Evolutionary conservation across 2,797 vertebrate genomes (phyloP).

Genomic region (Helostoma temminkii): DNA sequence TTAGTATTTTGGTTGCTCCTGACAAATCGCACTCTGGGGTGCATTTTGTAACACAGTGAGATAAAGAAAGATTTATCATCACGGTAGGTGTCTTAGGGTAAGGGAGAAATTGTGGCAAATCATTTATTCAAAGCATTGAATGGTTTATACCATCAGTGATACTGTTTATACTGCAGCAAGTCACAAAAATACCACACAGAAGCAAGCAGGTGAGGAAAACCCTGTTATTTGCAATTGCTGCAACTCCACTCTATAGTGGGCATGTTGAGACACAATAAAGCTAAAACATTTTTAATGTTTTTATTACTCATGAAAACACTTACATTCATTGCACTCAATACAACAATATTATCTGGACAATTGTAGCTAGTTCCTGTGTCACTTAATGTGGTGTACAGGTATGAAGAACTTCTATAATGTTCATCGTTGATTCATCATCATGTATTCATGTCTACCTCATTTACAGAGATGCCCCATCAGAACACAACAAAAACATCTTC

Average conservation of each 20-base stretch:
- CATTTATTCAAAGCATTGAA: background rate
- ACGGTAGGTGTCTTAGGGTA: background rate
- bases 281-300: too few species aligned
- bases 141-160: background rate
- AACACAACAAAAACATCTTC: constrained; percentile 7
- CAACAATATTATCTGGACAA: constrained; percentile 9
- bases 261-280: background rate
- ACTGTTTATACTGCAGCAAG: background rate
- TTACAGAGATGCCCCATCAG: constrained; percentile 10
- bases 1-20: background rate
- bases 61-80: background rate
- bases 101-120: too few species aligned
- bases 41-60: background rate
- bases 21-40: too few species aligned
- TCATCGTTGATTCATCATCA: constrained; percentile 9
- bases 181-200: background rate
- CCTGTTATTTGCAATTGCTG: background rate
- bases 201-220: background rate
- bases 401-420: background rate
- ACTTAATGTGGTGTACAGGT: background rate
- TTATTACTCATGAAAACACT: background rate
- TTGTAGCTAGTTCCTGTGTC: background rate
- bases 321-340: too few species aligned
- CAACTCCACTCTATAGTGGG: background rate
- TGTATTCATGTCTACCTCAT: constrained; percentile 11